phyloP scores from a whole-genome alignment of 1,140 invertebrate genomes.

The Rhynchophorus ferrugineus region DNA sequence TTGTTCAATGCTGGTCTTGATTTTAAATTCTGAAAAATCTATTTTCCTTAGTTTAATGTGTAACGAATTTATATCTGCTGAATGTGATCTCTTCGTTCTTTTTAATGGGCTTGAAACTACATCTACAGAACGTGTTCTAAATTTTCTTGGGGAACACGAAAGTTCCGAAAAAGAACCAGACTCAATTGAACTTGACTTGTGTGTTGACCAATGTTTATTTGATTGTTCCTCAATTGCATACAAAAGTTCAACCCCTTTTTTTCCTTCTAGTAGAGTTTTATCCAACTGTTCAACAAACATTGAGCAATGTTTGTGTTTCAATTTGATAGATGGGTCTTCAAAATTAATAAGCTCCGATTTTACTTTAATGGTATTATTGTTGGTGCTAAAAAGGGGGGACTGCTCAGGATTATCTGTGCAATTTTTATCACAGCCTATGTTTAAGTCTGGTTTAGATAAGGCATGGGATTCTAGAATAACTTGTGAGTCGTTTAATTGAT shows the following conservation, averaged over 20 bases:
- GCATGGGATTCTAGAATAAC: constrained; percentile 7
- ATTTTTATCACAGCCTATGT: constrained; percentile 28
- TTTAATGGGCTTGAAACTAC: constrained; percentile 14
- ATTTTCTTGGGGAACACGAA: constrained; percentile 29
- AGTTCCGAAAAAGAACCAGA: constrained; percentile 19
- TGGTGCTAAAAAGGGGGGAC: constrained; percentile 1
- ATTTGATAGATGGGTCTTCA: constrained; percentile 11
- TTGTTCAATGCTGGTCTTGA: constrained; percentile 18
- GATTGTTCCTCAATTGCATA: constrained; percentile 36
- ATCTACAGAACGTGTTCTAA: constrained; percentile 34
- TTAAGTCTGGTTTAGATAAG: constrained; percentile 20
- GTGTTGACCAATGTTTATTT: constrained; percentile 28
- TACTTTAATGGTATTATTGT: constrained; percentile 19
- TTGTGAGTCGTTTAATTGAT: constrained; percentile 6
- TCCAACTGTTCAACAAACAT: constrained; percentile 28
- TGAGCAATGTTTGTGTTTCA: constrained; percentile 27
- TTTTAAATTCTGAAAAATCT: constrained; percentile 26
- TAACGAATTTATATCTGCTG: constrained; percentile 21
- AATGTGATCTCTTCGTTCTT: constrained; percentile 25
- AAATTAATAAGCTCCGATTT: constrained; percentile 3
- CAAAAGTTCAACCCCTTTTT: constrained; percentile 32
- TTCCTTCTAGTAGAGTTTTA: constrained; percentile 31
- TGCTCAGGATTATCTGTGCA: constrained; percentile 17
- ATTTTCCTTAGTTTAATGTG: constrained; percentile 27
- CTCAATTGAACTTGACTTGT: constrained; percentile 24